Conservation (phyloP, 2,113 vertebrate species). For the Illadopsis cleaveri region DNA sequence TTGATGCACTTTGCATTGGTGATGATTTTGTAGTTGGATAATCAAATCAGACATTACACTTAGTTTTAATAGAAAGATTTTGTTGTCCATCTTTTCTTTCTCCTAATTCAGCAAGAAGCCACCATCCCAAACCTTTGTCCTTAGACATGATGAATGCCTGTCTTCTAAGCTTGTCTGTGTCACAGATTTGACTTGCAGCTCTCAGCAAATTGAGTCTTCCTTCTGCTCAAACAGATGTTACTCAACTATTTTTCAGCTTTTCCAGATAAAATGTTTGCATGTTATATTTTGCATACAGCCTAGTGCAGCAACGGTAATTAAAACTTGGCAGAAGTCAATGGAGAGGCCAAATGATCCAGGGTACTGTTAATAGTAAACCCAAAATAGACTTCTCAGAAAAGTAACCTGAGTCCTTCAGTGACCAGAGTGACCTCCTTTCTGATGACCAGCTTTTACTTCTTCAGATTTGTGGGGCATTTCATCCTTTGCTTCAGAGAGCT, state of each 20-base stretch:
- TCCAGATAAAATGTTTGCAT: not conserved
- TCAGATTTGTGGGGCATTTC: not conserved
- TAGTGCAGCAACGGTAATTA: not conserved
- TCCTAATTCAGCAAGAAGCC: not conserved
- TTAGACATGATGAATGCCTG: not conserved
- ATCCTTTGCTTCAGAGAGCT: not conserved
- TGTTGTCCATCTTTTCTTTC: not conserved
- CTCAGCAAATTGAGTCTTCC: not conserved
- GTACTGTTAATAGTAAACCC: not conserved
- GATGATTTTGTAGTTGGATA: not conserved
- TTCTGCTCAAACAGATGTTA: not conserved
- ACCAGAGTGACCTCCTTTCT: not conserved
- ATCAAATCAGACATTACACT: not conserved
- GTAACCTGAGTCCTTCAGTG: not conserved
- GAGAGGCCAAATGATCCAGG: not conserved
- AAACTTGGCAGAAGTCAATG: not conserved
- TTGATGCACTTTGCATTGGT: not conserved
- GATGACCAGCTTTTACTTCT: not conserved
- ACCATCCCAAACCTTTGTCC: not conserved
- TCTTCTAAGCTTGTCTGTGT: not conserved
- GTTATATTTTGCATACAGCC: not conserved
- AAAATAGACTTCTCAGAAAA: constrained; percentile 4
- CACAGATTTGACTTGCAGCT: not conserved
- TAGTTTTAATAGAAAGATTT: not conserved
- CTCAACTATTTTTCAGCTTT: not conserved